These are phyloP conservation scores for Hippoglossus stenolepis DNA, from an alignment of 2,113 vertebrate species.

Conservation along the genomic window DNA sequence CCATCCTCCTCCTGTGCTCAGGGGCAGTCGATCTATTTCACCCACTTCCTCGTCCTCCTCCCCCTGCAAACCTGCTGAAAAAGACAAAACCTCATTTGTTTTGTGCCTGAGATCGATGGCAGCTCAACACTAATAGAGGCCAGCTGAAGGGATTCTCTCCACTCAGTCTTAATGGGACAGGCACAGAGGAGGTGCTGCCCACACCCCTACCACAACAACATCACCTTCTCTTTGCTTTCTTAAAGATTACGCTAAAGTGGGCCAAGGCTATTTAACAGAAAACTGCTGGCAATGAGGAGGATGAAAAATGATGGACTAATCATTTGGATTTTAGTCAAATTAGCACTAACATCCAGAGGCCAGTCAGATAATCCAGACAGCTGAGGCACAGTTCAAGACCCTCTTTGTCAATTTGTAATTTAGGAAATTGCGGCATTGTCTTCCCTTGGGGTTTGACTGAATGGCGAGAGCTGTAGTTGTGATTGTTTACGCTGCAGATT, in stretches of 20 bases:
- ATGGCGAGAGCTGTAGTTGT: constrained; percentile 22
- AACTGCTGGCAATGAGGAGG: constrained; percentile 26
- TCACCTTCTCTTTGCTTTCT: constrained; percentile 22
- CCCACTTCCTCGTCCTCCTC: neutral
- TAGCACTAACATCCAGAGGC: constrained; percentile 47
- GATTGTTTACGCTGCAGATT: constrained; percentile 75
- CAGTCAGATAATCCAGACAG: constrained; percentile 43
- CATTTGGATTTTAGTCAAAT: constrained; percentile 66
- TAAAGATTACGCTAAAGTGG: constrained; percentile 19
- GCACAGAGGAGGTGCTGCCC: neutral
- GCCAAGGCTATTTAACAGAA: constrained; percentile 7
- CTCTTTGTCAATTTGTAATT: constrained; percentile 79
- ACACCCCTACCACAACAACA: constrained; percentile 13
- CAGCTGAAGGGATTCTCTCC: constrained; percentile 50
- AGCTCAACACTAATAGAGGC: constrained; percentile 53
- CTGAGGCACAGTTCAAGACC: constrained; percentile 5
- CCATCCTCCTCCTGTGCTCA: constrained; percentile 16
- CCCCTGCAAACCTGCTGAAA: constrained; percentile 56
- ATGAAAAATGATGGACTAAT: constrained; percentile 46
- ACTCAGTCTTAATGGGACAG: constrained; percentile 40
- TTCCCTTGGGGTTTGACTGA: constrained; percentile 58
- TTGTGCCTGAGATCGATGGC: constrained; percentile 63
- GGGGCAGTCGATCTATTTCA: constrained; percentile 40
- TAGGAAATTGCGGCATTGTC: constrained; percentile 74
- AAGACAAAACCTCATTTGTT: constrained; percentile 68